Evolutionary conservation across 2,888 invertebrate genomes (phyloP).

Genomic region (Drosophila seclusa): DNA sequence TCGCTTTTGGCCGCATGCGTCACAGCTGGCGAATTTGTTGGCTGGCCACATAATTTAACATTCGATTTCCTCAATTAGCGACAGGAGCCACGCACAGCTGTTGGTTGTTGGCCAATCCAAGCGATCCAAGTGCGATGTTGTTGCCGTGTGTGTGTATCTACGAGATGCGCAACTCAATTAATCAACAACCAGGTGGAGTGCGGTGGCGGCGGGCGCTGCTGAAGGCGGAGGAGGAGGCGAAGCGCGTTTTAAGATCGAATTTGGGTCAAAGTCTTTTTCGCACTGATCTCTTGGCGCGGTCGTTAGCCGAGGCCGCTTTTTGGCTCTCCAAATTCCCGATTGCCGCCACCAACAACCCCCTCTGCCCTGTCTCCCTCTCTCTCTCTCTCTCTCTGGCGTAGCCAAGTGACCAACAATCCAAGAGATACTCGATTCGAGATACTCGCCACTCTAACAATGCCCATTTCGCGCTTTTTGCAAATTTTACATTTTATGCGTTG

Average conservation of each 20-base stretch:
- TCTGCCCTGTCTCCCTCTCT: neutral
- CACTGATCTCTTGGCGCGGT: conserved; percentile 48
- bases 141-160: conserved; percentile 36
- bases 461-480: conserved; percentile 60
- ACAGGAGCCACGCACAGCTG: conserved; percentile 65
- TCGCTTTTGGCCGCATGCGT: conserved; percentile 57
- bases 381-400: neutral
- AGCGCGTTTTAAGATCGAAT: conserved; percentile 65
- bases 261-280: conserved; percentile 72
- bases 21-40: conserved; percentile 42
- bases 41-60: conserved; percentile 74
- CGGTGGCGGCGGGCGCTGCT: neutral
- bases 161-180: conserved; percentile 74
- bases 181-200: conserved; percentile 53
- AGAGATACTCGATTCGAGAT: conserved; percentile 38
- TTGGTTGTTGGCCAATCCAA: conserved; percentile 11
- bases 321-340: neutral
- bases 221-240: conserved; percentile 28
- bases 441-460: conserved; percentile 49
- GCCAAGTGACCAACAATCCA: conserved; percentile 12
- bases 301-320: conserved; percentile 59
- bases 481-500: conserved; percentile 68
- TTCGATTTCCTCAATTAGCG: conserved; percentile 80
- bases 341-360: neutral
- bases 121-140: conserved; percentile 7